Percentiles rank a stretch among this genome's conserved stretches.
phyloP scores from a whole-genome alignment of 2,113 vertebrate genomes.

The Mirza zaza region DNA sequence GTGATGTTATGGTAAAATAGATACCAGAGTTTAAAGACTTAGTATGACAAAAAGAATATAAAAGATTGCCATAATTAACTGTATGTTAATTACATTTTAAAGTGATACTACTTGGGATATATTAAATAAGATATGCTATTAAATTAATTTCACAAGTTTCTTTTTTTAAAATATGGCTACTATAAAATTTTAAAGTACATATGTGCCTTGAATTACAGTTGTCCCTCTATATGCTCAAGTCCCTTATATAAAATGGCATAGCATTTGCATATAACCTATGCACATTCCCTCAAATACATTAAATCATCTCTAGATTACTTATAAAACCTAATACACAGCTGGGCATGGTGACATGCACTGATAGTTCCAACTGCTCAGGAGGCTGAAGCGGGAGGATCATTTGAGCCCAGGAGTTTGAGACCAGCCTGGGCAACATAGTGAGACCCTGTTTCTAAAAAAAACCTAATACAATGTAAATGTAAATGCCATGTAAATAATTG shows the following conservation, averaged over 20 bases:
- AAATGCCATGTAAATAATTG: too few relatives aligned
- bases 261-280: not conserved
- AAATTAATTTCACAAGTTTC: not conserved
- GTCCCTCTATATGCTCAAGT: not conserved
- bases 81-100: not conserved
- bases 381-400: too few relatives aligned
- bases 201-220: not conserved
- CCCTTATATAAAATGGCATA: not conserved
- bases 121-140: not conserved
- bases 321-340: too few relatives aligned
- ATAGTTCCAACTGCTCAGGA: too few relatives aligned
- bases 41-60: not conserved
- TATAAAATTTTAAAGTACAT: not conserved
- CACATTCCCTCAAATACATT: not conserved
- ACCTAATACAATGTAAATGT: too few relatives aligned
- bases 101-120: not conserved
- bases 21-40: not conserved
- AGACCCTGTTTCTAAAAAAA: too few relatives aligned
- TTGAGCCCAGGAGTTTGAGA: too few relatives aligned
- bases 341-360: too few relatives aligned
- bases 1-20: not conserved
- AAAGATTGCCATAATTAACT: not conserved
- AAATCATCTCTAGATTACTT: not conserved
- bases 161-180: not conserved
- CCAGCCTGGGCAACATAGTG: too few relatives aligned